Percentiles rank a stretch among this genome's conserved stretches.
These are phyloP conservation scores for Pemphigus obesinymphae DNA, from an alignment of 1,140 invertebrate genomes.

Conservation along the genomic window DNA sequence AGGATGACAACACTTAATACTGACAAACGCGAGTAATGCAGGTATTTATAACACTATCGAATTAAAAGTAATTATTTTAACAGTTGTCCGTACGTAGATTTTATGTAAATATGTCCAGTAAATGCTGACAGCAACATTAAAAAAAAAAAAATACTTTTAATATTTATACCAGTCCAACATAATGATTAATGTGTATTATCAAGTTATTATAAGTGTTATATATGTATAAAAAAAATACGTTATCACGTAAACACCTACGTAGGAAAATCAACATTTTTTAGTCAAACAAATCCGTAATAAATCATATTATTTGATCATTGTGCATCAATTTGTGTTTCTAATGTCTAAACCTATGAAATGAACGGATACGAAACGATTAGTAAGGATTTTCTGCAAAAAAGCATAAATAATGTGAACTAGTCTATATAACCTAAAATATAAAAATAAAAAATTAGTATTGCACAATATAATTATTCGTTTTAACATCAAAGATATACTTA, in stretches of 20 bases:
- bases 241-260: too few relatives aligned
- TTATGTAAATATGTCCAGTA: constrained; percentile 3
- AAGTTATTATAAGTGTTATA: background rate
- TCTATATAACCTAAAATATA: background rate
- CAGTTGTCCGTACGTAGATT: background rate
- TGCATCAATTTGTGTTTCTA: background rate
- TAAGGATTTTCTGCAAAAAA: background rate
- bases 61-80: constrained; percentile 10
- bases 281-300: background rate
- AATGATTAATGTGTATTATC: constrained; percentile 24
- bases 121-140: background rate
- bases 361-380: background rate
- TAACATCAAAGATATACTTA: background rate
- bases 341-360: background rate
- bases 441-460: too few relatives aligned
- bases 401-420: background rate
- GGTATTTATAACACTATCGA: constrained; percentile 2
- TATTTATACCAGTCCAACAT: background rate
- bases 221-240: background rate
- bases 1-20: constrained; percentile 26
- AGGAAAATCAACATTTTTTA: too few relatives aligned
- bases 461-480: background rate
- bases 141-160: background rate
- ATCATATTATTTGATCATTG: background rate
- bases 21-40: background rate